phyloP scores from a whole-genome alignment of 2,113 vertebrate genomes.

The Myxocyprinus asiaticus region DNA sequence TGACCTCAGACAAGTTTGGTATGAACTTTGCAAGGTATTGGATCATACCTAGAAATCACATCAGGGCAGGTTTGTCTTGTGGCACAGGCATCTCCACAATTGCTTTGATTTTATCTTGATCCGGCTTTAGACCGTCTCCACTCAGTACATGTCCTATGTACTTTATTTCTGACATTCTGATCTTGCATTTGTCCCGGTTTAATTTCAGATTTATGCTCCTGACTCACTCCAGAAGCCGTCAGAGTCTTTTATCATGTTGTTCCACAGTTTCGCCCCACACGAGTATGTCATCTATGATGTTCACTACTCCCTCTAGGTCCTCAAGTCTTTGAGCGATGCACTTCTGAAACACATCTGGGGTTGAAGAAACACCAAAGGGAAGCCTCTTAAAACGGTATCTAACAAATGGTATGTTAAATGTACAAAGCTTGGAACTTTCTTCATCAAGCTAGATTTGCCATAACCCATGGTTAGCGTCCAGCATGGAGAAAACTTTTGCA shows the following conservation, averaged over 20 bases:
- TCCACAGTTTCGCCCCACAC: not conserved
- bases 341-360: constrained; percentile 11
- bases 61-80: too few species aligned
- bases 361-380: constrained; percentile 19
- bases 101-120: too few species aligned
- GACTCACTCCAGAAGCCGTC: not conserved
- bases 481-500: constrained; percentile 19
- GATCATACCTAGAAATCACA: too few species aligned
- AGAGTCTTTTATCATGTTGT: not conserved
- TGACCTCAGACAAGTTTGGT: too few species aligned
- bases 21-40: too few species aligned
- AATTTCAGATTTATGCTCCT: not conserved
- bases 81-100: too few species aligned
- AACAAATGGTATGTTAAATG: constrained; percentile 22
- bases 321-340: not conserved
- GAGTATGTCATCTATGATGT: not conserved
- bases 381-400: too few species aligned
- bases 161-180: too few species aligned
- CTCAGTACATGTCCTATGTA: too few species aligned
- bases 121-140: too few species aligned
- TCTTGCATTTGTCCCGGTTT: not conserved
- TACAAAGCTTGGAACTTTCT: constrained; percentile 27
- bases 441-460: constrained; percentile 33
- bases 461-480: constrained; percentile 31
- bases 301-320: not conserved